Percentiles rank a stretch among this genome's conserved stretches.
These are phyloP conservation scores for Diplodus puntazzo DNA, from an alignment of 2,797 vertebrate genomes.

Conservation along the genomic window DNA sequence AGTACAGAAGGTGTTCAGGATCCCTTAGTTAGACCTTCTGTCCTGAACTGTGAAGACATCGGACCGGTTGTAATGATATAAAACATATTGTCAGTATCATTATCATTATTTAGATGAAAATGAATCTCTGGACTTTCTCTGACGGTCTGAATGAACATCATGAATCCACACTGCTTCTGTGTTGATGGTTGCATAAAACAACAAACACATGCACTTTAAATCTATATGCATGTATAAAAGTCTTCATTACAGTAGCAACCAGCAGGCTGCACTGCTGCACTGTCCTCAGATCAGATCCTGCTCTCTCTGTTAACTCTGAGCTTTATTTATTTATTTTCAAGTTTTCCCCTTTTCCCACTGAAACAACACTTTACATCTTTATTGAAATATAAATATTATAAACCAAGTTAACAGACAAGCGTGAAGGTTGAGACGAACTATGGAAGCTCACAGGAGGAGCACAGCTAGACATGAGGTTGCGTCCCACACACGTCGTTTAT, in stretches of 20 bases:
- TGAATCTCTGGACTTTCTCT: not conserved
- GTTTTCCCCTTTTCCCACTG: not conserved
- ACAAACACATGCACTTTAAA: not conserved
- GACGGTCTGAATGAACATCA: not conserved
- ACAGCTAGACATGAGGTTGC: not conserved
- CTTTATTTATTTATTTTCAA: not conserved
- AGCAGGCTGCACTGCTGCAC: slow-evolving; percentile 50
- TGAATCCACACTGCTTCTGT: not conserved
- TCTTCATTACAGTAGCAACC: slow-evolving; percentile 14
- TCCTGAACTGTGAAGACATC: not conserved
- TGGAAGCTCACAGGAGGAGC: not conserved
- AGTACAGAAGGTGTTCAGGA: not conserved
- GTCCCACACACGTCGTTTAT: not conserved
- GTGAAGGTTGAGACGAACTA: not conserved
- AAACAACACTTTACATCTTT: not conserved
- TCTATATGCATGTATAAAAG: not conserved
- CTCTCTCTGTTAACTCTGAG: not conserved
- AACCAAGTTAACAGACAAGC: not conserved
- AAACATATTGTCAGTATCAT: not conserved
- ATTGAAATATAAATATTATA: too few relatives aligned
- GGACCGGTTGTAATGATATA: not conserved
- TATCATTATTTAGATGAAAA: not conserved
- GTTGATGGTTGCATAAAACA: not conserved
- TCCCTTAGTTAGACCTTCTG: not conserved
- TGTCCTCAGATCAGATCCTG: not conserved